phyloP scores from a whole-genome alignment of 2,888 invertebrate species.

The Allophyes oxyacanthae region DNA sequence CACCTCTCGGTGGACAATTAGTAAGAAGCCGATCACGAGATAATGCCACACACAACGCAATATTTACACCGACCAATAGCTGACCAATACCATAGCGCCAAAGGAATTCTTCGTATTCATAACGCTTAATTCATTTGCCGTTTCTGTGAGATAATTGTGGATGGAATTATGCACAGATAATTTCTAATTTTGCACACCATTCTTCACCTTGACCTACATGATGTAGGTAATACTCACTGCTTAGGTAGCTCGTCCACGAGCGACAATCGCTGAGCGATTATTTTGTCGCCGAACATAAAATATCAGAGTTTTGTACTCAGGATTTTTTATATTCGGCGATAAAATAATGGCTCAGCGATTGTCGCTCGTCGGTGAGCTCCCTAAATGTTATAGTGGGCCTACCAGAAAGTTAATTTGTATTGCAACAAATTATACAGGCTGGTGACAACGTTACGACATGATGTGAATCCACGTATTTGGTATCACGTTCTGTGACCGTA shows the following conservation, averaged over 20 bases:
- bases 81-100: slow-evolving; percentile 22
- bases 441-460: no score
- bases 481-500: no score
- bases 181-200: slow-evolving; percentile 32
- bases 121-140: slow-evolving; percentile 14
- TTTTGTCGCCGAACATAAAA: no score
- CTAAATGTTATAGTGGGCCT: slow-evolving; percentile 10
- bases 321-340: no score
- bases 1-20: slow-evolving; percentile 66
- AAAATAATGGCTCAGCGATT: no score
- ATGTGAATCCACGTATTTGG: no score
- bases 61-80: slow-evolving; percentile 26
- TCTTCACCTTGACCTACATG: slow-evolving; percentile 45
- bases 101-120: slow-evolving; percentile 40
- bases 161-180: slow-evolving; percentile 26
- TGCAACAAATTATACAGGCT: slow-evolving; percentile 13
- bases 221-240: slow-evolving; percentile 14
- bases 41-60: slow-evolving; percentile 35
- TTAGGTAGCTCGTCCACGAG: no score
- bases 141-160: slow-evolving; percentile 24
- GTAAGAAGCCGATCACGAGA: slow-evolving; percentile 70
- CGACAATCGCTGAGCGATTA: no score
- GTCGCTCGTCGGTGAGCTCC: no score
- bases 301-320: no score
- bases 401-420: background rate